These are phyloP conservation scores for Trachelus tabidus DNA, from an alignment of 2,888 invertebrate genomes.

Conservation along the genomic window DNA sequence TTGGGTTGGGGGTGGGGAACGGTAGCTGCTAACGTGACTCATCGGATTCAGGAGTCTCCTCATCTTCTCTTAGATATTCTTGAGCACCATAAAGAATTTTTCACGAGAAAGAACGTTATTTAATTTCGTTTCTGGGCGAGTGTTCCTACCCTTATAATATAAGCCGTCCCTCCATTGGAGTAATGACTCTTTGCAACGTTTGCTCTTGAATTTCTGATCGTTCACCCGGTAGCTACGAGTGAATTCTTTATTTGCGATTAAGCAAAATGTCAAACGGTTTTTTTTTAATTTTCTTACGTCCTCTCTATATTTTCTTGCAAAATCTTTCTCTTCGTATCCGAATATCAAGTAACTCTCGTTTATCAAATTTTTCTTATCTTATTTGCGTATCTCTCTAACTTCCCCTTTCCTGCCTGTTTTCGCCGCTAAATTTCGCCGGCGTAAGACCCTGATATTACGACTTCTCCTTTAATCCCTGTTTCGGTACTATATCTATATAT, in stretches of 20 bases:
- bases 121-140: neutral
- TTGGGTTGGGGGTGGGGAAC: too few species aligned
- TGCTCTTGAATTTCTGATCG: neutral
- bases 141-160: neutral
- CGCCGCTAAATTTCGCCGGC: neutral
- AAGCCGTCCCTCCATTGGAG: neutral
- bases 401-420: neutral
- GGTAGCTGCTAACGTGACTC: conserved; percentile 1
- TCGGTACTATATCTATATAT: neutral
- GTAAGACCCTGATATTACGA: neutral
- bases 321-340: neutral
- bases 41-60: neutral
- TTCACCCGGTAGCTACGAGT: neutral
- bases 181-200: neutral
- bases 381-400: neutral
- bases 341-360: neutral
- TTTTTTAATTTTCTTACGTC: neutral
- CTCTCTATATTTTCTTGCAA: neutral
- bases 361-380: neutral
- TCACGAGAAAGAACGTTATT: neutral
- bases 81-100: neutral
- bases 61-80: neutral
- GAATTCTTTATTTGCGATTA: neutral
- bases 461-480: neutral
- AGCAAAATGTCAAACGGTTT: neutral